phyloP scores from a whole-genome alignment of 1,140 invertebrate genomes.

The Euborellia annulipes region DNA sequence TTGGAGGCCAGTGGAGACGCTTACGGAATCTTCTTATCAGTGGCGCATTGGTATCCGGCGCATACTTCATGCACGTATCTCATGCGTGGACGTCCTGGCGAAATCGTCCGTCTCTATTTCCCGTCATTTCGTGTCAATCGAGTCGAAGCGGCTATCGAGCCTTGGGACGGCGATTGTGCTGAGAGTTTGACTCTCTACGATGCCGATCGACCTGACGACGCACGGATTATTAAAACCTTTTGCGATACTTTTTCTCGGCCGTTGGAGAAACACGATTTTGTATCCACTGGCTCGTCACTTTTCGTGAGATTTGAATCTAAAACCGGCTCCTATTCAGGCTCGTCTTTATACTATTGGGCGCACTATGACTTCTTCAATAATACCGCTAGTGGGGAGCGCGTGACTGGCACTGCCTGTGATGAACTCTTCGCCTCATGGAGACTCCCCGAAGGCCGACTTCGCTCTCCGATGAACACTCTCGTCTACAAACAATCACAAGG shows the following conservation, averaged over 20 bases:
- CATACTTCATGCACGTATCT: constrained; percentile 81
- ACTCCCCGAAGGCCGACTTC: constrained; percentile 44
- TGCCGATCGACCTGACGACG: constrained; percentile 66
- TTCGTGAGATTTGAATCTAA: constrained; percentile 80
- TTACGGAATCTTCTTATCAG: constrained; percentile 75
- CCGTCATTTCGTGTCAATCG: constrained; percentile 75
- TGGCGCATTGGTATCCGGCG: constrained; percentile 83
- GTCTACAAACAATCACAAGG: constrained; percentile 62
- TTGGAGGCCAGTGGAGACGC: constrained; percentile 54
- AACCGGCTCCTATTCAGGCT: constrained; percentile 72
- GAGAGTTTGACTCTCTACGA: constrained; percentile 80
- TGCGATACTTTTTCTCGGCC: constrained; percentile 82
- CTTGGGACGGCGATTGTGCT: constrained; percentile 71
- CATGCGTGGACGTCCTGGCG: constrained; percentile 63
- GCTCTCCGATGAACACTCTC: constrained; percentile 68
- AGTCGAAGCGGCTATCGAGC: constrained; percentile 72
- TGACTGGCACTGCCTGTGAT: constrained; percentile 64
- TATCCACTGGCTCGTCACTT: constrained; percentile 66
- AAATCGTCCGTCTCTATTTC: constrained; percentile 75
- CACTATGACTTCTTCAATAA: constrained; percentile 60
- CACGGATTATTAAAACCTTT: constrained; percentile 77
- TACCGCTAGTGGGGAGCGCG: constrained; percentile 61
- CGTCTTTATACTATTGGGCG: constrained; percentile 11
- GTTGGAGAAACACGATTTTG: constrained; percentile 83
- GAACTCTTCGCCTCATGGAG: constrained; percentile 71